Evolutionary conservation across 2,797 vertebrate genomes (phyloP).

Genomic region (Balearica regulorum): DNA sequence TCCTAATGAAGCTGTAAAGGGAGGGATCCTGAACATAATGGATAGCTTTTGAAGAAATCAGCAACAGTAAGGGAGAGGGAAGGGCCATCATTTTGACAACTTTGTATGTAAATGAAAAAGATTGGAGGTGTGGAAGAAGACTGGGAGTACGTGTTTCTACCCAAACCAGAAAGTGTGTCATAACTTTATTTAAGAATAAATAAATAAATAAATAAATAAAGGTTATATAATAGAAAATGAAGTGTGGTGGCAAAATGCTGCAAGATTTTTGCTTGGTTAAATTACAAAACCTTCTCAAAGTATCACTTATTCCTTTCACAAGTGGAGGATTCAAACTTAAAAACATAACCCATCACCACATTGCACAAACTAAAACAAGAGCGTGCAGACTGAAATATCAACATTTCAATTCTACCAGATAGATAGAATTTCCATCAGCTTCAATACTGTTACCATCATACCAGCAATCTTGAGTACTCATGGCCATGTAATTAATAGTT

Average conservation of each 20-base stretch:
- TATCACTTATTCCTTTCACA: not conserved
- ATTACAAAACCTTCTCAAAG: not conserved
- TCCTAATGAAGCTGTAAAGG: not conserved
- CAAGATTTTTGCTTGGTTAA: not conserved
- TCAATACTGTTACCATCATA: not conserved
- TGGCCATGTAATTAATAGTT: not conserved
- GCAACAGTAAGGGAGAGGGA: not conserved
- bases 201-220: not conserved
- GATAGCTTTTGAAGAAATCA: not conserved
- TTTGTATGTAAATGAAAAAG: not conserved
- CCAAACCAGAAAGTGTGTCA: not conserved
- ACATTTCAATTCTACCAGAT: not conserved
- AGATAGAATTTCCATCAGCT: not conserved
- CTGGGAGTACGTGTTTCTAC: not conserved
- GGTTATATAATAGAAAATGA: not conserved
- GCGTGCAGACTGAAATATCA: not conserved
- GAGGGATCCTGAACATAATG: not conserved
- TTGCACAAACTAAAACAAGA: not conserved
- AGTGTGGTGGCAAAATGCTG: not conserved
- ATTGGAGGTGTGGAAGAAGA: not conserved
- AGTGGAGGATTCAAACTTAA: not conserved
- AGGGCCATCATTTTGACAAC: not conserved
- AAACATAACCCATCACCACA: not conserved
- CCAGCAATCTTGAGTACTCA: not conserved
- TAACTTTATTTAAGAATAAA: not conserved